Evolutionary conservation across 2,888 invertebrate genomes (phyloP).

Genomic region (Saturnia japonica): DNA sequence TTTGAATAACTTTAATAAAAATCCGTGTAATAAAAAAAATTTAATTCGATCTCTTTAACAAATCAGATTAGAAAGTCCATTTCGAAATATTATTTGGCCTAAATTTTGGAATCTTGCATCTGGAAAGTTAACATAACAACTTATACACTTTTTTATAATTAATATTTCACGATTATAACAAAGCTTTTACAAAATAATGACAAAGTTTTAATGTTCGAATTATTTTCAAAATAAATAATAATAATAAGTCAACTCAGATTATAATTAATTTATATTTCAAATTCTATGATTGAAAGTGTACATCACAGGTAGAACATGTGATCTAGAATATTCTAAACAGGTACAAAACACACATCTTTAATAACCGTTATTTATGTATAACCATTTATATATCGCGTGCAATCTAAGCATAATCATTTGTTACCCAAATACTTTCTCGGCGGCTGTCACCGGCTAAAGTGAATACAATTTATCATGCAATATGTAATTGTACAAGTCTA

Average conservation of each 20-base stretch:
- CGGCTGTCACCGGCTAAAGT: slow-evolving; percentile 75
- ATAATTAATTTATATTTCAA: neutral
- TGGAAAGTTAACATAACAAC: neutral
- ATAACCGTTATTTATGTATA: slow-evolving; percentile 17
- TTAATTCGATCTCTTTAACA: neutral
- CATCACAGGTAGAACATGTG: neutral
- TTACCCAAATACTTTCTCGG: slow-evolving; percentile 75
- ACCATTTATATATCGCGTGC: slow-evolving; percentile 64
- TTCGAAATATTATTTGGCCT: neutral
- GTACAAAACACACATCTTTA: neutral
- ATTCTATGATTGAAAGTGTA: neutral
- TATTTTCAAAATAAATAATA: neutral
- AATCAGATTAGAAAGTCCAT: neutral
- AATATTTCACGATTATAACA: neutral
- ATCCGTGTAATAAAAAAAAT: neutral
- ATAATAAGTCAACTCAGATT: neutral
- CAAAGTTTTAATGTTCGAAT: neutral
- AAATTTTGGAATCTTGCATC: neutral
- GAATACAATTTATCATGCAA: slow-evolving; percentile 77
- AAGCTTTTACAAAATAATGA: too few species aligned
- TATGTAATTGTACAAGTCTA: slow-evolving; percentile 54
- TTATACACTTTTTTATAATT: neutral
- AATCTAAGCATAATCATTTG: slow-evolving; percentile 73
- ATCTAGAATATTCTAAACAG: neutral
- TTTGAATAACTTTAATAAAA: neutral